phyloP scores from a whole-genome alignment of 2,888 invertebrate species.

The Glaucopsyche alexis region DNA sequence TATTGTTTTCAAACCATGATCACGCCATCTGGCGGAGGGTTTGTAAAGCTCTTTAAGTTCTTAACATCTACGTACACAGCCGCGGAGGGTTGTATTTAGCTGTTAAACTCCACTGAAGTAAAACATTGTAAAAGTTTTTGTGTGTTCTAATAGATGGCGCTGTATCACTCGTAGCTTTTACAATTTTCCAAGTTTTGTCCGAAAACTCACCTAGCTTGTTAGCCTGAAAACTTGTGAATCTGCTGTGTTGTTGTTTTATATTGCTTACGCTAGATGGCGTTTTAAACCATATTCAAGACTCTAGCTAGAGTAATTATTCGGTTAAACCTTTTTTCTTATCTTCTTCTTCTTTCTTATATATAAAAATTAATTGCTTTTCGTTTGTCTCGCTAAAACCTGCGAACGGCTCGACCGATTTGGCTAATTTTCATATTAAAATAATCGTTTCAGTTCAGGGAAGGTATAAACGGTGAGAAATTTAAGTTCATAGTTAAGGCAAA shows the following conservation, averaged over 20 bases:
- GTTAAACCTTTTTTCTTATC: too few species aligned
- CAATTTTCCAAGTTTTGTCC: background rate
- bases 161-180: background rate
- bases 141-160: constrained; percentile 23
- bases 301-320: too few species aligned
- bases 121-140: background rate
- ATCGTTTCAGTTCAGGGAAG: too few species aligned
- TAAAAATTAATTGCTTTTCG: too few species aligned
- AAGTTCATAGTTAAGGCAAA: too few species aligned
- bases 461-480: too few species aligned
- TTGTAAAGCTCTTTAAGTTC: background rate
- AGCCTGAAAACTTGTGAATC: background rate
- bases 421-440: too few species aligned
- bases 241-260: background rate
- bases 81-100: too few species aligned
- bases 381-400: too few species aligned
- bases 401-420: too few species aligned
- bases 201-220: background rate
- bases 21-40: constrained; percentile 13
- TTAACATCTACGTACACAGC: too few species aligned
- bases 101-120: background rate
- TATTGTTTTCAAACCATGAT: background rate
- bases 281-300: background rate
- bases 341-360: too few species aligned
- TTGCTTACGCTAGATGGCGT: background rate